phyloP scores from a whole-genome alignment of 2,797 vertebrate species.

The Enteromius fasciolatus region DNA sequence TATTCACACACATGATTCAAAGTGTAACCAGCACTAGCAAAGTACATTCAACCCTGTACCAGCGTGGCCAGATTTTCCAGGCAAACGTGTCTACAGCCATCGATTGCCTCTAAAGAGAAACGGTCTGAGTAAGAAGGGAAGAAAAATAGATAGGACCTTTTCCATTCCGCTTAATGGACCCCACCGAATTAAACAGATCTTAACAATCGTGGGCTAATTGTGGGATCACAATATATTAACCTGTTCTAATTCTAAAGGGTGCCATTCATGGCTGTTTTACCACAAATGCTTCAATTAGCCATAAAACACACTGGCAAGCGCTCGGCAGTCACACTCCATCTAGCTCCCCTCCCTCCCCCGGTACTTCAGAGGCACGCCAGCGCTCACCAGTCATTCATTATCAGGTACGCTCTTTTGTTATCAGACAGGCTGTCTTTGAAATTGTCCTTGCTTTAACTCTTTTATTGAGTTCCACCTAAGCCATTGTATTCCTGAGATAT shows the following conservation, averaged over 20 bases:
- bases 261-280: constrained; percentile 80
- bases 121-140: constrained; percentile 65
- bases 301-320: constrained; percentile 79
- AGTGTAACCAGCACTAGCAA: constrained; percentile 30
- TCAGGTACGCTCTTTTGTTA: constrained; percentile 79
- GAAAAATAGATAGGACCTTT: constrained; percentile 70
- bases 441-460: constrained; percentile 76
- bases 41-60: constrained; percentile 16
- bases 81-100: constrained; percentile 69
- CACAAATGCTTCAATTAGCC: constrained; percentile 84
- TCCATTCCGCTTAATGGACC: constrained; percentile 84
- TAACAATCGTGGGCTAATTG: constrained; percentile 86
- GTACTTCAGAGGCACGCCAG: constrained; percentile 65
- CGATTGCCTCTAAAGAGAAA: constrained; percentile 68
- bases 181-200: constrained; percentile 88
- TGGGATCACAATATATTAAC: constrained; percentile 88
- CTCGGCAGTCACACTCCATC: constrained; percentile 64
- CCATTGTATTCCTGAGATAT: constrained; percentile 81
- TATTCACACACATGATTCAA: constrained; percentile 38
- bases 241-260: constrained; percentile 79
- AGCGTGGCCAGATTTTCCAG: constrained; percentile 51
- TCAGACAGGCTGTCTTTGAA: constrained; percentile 77
- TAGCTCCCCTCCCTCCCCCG: constrained; percentile 28
- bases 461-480: constrained; percentile 80
- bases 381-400: constrained; percentile 76